Base-by-base conservation (phyloP, 2,888 invertebrate species). In the Chouioia cunea region DNA sequence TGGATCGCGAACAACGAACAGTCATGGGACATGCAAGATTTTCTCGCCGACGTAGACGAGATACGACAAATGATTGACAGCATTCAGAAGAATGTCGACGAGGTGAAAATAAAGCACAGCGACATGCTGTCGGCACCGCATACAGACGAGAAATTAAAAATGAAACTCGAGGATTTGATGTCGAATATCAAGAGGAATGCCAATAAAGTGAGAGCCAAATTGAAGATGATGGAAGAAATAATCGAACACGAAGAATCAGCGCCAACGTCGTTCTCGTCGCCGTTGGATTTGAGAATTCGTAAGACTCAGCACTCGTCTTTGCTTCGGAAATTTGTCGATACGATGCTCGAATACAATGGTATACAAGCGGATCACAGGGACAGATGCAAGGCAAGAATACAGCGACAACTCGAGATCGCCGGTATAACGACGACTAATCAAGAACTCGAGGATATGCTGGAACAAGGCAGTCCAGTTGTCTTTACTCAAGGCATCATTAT, bases 301-400 rank as follows among this genome's bases (percentile, higher is more conserved):
- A 99, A 99, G 90, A 99, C 98, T 79, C 94, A 99, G 89, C 99
- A 99, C 89, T 97, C 98, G 82, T 99, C 99, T 80, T 89, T 99
- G 84, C 98, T 98, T 80, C 93, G 99, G 86, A 98, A 99, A 90
- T 99, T 99, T 88, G 99, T 99, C 81, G 99, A 99, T 88, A 99
- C 99, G 82, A 99, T 99, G 99, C 99, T 98, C 83, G 99, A 99
- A 89, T 99, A 99, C 89, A 99, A 99, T 90, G 93, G 98, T 87
- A 99, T 98, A 86, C 99, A 99, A 89, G 98, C 99, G 82, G 99
- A 99, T 90, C 99, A 99, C 89, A 91, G 99, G 88, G 99, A 99
- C 87, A 90, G 99, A 83, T 99, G 99, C 93, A 99, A 99, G 92
- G 97, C 94, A 76, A 93, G 99, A 89, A 99, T 99, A 93, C 95